Base-by-base conservation (phyloP, 2,888 invertebrate genomes). In the Calephelis perditalis region DNA sequence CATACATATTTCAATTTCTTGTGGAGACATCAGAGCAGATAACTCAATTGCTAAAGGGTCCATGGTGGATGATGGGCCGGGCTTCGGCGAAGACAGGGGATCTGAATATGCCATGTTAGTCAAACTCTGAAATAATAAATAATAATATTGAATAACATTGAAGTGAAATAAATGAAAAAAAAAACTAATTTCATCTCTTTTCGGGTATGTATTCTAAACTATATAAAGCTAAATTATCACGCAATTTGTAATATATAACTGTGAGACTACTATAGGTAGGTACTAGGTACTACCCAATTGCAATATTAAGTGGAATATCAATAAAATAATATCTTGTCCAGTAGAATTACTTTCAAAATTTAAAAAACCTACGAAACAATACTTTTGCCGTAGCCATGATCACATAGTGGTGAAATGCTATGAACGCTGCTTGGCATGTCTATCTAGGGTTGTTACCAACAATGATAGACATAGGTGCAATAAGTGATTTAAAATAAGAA, bases 51-150 rank as follows among this genome's bases (percentile, higher is more conserved):
- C 56, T 56, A 56, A 56, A 26, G 43, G 56, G 56, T 56, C 56
- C 56, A 56, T 56, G 56, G 56, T 11, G 26, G 56, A 56, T 56
- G 56, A 56, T 56, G 56, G 56, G 15, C 56, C 56, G 26, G 56
- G 56, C 26, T 56, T 56, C 56, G 44, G 44, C 56, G 44, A 56
- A 56, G 26, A 26, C 56, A 56, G 56, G 43, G 56, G 56, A 56
- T 56, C 56, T 56, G 56, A 56, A 56, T 56, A 56, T 11, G 56
- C 56, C 56, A 56, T 56, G 56, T 56, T 56, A 56, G 26, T 56
- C 56, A 8, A 56, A 56, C 56, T 56, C 56, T 56, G 56, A 56
- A 56, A 56, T 56, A 26, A 56, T 43, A 56, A 56, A 45, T 45
- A 45, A 45, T 45, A 45, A 45, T 5, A 45, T 45, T 45, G 45